A percentile compares a stretch with the other conserved stretches of the same genome.
Evolutionary conservation across 2,888 invertebrate genomes (phyloP).

Genomic region (Mycalesis mineus): DNA sequence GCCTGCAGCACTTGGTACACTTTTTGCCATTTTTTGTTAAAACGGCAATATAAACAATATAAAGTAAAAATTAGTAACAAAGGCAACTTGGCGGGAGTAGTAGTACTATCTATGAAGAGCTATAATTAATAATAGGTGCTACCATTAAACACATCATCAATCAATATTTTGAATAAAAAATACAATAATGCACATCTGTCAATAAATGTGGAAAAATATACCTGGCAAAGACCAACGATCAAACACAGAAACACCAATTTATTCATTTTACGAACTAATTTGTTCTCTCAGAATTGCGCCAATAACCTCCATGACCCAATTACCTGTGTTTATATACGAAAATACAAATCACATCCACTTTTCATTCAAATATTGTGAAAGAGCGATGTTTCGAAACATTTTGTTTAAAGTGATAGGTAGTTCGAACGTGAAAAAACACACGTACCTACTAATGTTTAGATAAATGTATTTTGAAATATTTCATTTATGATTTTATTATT

Average conservation of each 20-base stretch:
- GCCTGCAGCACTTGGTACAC: too few species aligned
- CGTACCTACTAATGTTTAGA: slow-evolving; percentile 5
- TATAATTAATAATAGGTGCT: too few species aligned
- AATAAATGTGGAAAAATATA: slow-evolving; percentile 15
- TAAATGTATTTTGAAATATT: slow-evolving; percentile 1
- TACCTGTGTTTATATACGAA: slow-evolving; percentile 12
- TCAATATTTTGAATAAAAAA: too few species aligned
- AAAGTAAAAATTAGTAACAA: background rate
- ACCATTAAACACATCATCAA: too few species aligned
- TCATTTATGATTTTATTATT: background rate
- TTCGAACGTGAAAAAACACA: slow-evolving; percentile 8
- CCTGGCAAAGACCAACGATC: slow-evolving; percentile 32
- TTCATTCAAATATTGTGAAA: slow-evolving; percentile 5
- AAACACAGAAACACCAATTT: slow-evolving; percentile 22
- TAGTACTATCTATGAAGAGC: too few species aligned
- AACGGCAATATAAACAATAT: too few species aligned
- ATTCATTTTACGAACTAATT: slow-evolving; percentile 20
- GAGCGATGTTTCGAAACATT: background rate
- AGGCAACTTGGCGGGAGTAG: too few species aligned
- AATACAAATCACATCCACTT: background rate
- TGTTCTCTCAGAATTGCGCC: slow-evolving; percentile 1
- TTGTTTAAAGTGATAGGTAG: slow-evolving; percentile 4
- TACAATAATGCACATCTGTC: too few species aligned
- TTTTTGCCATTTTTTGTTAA: too few species aligned
- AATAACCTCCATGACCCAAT: slow-evolving; percentile 12